Base-by-base conservation (phyloP, 2,797 vertebrate genomes). In the Mormyrus proboscirostris region DNA sequence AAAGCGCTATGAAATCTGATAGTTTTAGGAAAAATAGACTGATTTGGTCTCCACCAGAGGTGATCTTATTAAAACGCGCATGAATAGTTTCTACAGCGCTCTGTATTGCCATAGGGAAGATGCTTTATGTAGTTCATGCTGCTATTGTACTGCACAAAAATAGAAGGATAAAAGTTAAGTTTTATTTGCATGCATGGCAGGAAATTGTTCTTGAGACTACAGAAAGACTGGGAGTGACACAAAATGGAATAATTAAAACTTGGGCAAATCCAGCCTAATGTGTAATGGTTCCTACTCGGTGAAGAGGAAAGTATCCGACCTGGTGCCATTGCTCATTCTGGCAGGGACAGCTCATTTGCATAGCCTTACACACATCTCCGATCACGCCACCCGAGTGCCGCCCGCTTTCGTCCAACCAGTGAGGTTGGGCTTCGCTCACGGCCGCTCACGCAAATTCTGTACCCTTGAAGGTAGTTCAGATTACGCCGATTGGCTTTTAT, bases 211-310 rank as follows among this genome's bases (percentile, higher is more conserved):
- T 94, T 92, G 90, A 90, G 3, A 88, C 95, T 96, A 95, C 95
- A 95, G 94, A 93, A 92, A 95, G 96, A 96, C 95, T 96, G 93
- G 93, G 92, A 94, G 93, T 93, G 92, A 93, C 93, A 94, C 91
- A 90, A 4, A 89, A 94, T 90, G 91, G 92, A 93, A 92, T 94
- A 92, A 95, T 95, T 95, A 93, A 94, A 94, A 91, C 89, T 86
- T 93, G 94, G 92, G 94, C 94, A 95, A 96, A 93, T 94, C 93
- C 93, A 92, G 91, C 91, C 87, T 91, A 91, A 92, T 91, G 89
- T 90, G 89, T 14, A 12, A 92, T 91, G 92, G 92, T 91, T 94
- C 91, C 92, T 91, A 89, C 92, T 91, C 91, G 89, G 88, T 51
- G 88, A 93, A 89, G 90, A 87, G 91, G 91, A 89, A 90, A 93